Evolutionary conservation across 2,888 invertebrate species (phyloP).

Genomic region (Opisthograptis luteolata): DNA sequence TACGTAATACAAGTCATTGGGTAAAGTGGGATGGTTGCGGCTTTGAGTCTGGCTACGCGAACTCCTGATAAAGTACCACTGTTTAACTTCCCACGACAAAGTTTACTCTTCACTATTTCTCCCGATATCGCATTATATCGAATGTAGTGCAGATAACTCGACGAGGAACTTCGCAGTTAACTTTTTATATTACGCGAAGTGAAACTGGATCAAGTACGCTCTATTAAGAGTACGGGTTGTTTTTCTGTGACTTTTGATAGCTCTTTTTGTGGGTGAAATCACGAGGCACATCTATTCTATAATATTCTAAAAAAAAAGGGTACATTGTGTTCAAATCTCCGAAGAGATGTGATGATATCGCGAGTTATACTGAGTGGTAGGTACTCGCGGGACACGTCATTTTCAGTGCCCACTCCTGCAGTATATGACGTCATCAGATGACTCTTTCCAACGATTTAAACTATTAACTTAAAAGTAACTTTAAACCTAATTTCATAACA

Average conservation of each 20-base stretch:
- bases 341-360: too few relatives aligned
- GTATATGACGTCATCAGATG: too few relatives aligned
- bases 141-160: conserved; percentile 52
- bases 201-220: conserved; percentile 42
- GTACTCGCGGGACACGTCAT: too few relatives aligned
- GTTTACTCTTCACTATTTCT: conserved; percentile 56
- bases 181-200: conserved; percentile 46
- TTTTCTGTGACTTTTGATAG: conserved; percentile 16
- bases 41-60: conserved; percentile 44
- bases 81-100: conserved; percentile 60
- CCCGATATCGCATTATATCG: conserved; percentile 56
- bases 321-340: too few relatives aligned
- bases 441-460: too few relatives aligned
- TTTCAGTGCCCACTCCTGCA: too few relatives aligned
- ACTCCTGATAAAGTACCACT: conserved; percentile 53
- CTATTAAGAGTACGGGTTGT: conserved; percentile 15
- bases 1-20: conserved; percentile 38
- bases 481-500: too few relatives aligned
- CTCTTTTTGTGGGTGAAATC: background rate
- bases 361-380: too few relatives aligned
- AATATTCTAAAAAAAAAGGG: too few relatives aligned
- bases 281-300: too few relatives aligned
- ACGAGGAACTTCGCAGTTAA: conserved; percentile 45
- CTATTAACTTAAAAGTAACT: too few relatives aligned
- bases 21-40: conserved; percentile 50